Conservation (phyloP, 2,888 invertebrate genomes). For the Athalia circularis region DNA sequence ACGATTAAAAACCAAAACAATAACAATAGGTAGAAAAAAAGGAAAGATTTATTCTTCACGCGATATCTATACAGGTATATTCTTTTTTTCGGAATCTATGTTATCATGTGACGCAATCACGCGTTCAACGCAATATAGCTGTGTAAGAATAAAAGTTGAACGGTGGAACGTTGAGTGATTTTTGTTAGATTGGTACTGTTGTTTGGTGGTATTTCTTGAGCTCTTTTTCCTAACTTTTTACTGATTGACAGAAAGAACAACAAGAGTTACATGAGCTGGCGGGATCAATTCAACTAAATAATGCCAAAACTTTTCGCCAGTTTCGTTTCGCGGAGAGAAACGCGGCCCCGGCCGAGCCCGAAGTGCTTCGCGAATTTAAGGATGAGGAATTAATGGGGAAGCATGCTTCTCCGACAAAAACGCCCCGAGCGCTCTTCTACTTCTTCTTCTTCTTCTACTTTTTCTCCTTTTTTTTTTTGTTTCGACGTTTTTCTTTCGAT, state of each 20-base stretch:
- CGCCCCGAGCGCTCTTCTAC: slow-evolving; percentile 6
- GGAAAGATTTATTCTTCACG: too few relatives aligned
- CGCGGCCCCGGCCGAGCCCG: background rate
- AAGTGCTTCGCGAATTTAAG: slow-evolving; percentile 3
- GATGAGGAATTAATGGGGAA: slow-evolving; percentile 37
- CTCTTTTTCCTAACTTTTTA: background rate
- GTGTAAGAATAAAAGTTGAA: background rate
- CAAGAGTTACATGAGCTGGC: background rate
- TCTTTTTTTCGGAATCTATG: too few relatives aligned
- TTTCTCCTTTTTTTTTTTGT: background rate
- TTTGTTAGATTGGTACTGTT: background rate
- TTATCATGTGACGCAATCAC: background rate
- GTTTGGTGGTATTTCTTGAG: background rate
- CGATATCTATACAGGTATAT: too few relatives aligned
- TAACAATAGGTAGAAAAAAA: too few relatives aligned
- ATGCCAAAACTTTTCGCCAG: slow-evolving; percentile 30
- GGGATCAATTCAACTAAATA: slow-evolving; percentile 34
- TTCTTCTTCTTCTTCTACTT: slow-evolving; percentile 1
- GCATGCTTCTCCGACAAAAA: slow-evolving; percentile 20
- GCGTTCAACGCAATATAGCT: too few relatives aligned
- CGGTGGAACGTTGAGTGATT: background rate
- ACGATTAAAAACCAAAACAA: too few relatives aligned
- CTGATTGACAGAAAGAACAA: slow-evolving; percentile 38
- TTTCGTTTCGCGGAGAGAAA: background rate
- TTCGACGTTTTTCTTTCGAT: background rate